Evolutionary conservation across 2,113 vertebrate genomes (phyloP), one percentile per base, ranked within the genome.

Genomic region (Acanthisitta chloris): DNA sequence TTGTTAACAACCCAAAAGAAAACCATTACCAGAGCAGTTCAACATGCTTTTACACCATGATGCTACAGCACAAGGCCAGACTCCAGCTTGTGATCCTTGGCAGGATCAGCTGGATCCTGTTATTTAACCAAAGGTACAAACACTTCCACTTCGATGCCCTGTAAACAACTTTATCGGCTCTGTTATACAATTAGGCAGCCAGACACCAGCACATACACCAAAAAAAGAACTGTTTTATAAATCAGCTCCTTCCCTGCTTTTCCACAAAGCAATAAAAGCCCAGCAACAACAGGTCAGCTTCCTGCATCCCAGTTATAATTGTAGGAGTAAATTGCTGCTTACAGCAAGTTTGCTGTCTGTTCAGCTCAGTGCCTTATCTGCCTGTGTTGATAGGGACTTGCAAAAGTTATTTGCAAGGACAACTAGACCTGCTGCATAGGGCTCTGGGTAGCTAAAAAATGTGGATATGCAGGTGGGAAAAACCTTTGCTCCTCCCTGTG

Each of bases 341-440:
- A 9, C 1, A 81, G 69, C 79, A 81, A 48, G 48, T 64, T 91
- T 0, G 0, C n/a, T 93, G 28, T 33, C 86, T 73, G 72, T 57
- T 54, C 76, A 51, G 42, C 59, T 55, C 51, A 18, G 86, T 28
- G 49, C 40, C 76, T 86, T 95, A 90, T 84, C 92, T 95, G 70
- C 73, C n/a, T 1, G 1, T 45, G 58, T 78, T 58, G 87, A 94
- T 43, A 93, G 45, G 15, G 36, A 14, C 74, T 82, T 83, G 61
- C 17, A 78, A 24, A 94, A 93, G 72, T 69, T 84, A 11, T 74
- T 86, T 79, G 29, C 76, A 80, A 86, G 77, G 93, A 94, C 5
- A 4, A 1, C 51, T 43, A 4, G 46, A 86, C 34, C 69, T 90
- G 55, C 57, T 73, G 55, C 3, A 1, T 4, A 66, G 25, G 48